phyloP scores from a whole-genome alignment of 2,797 vertebrate species.

The Erpetoichthys calabaricus region DNA sequence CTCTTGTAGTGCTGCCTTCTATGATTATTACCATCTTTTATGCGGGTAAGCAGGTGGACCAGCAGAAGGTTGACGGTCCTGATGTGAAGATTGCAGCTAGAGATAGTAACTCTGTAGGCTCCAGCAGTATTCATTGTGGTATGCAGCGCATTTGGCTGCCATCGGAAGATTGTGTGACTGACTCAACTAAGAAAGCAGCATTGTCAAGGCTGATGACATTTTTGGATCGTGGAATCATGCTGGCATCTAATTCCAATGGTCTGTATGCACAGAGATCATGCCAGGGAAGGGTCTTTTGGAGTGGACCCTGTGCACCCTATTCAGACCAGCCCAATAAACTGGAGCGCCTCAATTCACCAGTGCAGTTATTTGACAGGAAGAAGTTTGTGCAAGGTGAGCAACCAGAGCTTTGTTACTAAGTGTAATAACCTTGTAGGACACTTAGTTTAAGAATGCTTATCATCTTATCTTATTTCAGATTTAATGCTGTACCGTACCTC shows the following conservation, averaged over 20 bases:
- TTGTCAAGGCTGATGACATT: slow-evolving; percentile 48
- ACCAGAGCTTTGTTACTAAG: too few species aligned
- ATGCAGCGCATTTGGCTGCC: slow-evolving; percentile 36
- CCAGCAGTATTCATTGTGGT: too few species aligned
- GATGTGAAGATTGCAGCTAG: slow-evolving; percentile 27
- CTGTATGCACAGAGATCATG: slow-evolving; percentile 60
- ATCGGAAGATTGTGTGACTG: neutral
- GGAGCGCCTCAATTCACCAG: slow-evolving; percentile 35
- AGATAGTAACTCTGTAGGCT: too few species aligned
- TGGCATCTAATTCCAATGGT: slow-evolving; percentile 49
- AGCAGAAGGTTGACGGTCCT: slow-evolving; percentile 31
- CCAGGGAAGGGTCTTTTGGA: slow-evolving; percentile 61
- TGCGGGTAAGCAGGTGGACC: slow-evolving; percentile 42
- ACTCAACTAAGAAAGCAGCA: slow-evolving; percentile 18
- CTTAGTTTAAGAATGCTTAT: neutral
- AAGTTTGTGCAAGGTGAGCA: slow-evolving; percentile 47
- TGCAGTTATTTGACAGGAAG: slow-evolving; percentile 49
- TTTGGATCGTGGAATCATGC: slow-evolving; percentile 56
- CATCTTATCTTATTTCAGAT: neutral
- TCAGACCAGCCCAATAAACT: slow-evolving; percentile 37
- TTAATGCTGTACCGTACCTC: slow-evolving; percentile 19
- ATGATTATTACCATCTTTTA: slow-evolving; percentile 55
- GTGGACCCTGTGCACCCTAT: slow-evolving; percentile 34
- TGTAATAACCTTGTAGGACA: neutral
- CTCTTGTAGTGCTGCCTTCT: slow-evolving; percentile 41